These are phyloP conservation scores for Macropis europaea DNA, from an alignment of 2,888 invertebrate species.

Conservation along the genomic window DNA sequence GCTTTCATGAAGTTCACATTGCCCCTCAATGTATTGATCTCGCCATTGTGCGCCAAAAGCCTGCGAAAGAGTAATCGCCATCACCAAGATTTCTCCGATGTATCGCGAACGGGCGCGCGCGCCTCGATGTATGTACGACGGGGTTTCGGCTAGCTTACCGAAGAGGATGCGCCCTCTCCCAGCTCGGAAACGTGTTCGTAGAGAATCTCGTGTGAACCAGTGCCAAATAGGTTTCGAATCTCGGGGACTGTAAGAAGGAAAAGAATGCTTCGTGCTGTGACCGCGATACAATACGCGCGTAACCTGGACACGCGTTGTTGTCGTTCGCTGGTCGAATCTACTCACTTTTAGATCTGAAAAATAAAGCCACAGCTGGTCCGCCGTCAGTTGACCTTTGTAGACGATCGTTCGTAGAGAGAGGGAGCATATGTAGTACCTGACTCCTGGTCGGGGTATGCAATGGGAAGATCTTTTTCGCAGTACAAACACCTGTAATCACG, in stretches of 20 bases:
- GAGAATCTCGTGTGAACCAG: constrained; percentile 99
- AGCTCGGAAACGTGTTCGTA: constrained; percentile 99
- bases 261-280: no score
- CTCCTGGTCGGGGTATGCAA: constrained; percentile 90
- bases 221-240: constrained; percentile 96
- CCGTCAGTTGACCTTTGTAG: constrained; percentile 98
- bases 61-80: constrained; percentile 78
- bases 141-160: no score
- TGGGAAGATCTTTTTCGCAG: constrained; percentile 96
- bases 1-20: constrained; percentile 99
- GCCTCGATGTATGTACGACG: no score
- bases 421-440: constrained; percentile 98
- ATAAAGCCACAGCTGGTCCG: constrained; percentile 94
- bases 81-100: background rate
- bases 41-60: constrained; percentile 98
- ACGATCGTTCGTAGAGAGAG: constrained; percentile 94
- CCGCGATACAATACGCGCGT: no score
- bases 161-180: constrained; percentile 99
- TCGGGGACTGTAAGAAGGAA: constrained; percentile 84
- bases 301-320: no score
- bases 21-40: constrained; percentile 99
- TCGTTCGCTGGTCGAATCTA: no score
- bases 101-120: background rate
- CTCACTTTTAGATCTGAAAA: constrained; percentile 83
- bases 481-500: constrained; percentile 88